These are phyloP conservation scores for Characodon lateralis DNA, from an alignment of 2,797 vertebrate genomes.

Conservation along the genomic window DNA sequence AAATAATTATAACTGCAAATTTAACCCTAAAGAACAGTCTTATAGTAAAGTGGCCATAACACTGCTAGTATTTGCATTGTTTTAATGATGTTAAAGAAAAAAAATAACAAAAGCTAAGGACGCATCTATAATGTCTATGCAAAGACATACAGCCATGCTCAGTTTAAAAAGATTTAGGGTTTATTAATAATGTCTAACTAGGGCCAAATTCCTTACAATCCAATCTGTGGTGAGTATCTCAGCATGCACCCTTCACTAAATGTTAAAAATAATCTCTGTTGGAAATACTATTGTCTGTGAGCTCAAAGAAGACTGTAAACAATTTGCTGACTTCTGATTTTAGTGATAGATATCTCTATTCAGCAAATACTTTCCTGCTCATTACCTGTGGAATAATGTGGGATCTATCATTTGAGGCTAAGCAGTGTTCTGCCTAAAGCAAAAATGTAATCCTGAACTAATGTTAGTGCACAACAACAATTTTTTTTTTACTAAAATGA, in stretches of 20 bases:
- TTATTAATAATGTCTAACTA: neutral
- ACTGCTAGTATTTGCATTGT: no score
- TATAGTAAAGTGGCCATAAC: neutral
- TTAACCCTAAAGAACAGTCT: no score
- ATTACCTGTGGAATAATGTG: slow-evolving; percentile 59
- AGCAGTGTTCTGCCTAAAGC: slow-evolving; percentile 10
- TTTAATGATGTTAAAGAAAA: neutral
- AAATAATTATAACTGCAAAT: neutral
- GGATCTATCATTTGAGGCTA: slow-evolving; percentile 14
- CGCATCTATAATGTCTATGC: neutral
- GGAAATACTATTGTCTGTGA: slow-evolving; percentile 19
- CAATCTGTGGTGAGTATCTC: neutral
- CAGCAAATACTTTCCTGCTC: slow-evolving; percentile 63
- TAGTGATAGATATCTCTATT: slow-evolving; percentile 62
- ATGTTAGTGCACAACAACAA: slow-evolving; percentile 7
- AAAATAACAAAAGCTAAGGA: neutral
- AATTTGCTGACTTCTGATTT: slow-evolving; percentile 62
- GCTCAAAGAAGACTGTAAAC: slow-evolving; percentile 23
- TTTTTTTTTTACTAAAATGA: slow-evolving; percentile 9
- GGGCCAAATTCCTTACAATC: neutral
- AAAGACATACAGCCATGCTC: neutral
- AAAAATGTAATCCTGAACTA: slow-evolving; percentile 21
- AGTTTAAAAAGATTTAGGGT: neutral
- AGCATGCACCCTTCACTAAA: slow-evolving; percentile 8
- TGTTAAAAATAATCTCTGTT: slow-evolving; percentile 23